Base-by-base conservation (phyloP, 2,888 invertebrate species). In the Ethmia dodecea region DNA sequence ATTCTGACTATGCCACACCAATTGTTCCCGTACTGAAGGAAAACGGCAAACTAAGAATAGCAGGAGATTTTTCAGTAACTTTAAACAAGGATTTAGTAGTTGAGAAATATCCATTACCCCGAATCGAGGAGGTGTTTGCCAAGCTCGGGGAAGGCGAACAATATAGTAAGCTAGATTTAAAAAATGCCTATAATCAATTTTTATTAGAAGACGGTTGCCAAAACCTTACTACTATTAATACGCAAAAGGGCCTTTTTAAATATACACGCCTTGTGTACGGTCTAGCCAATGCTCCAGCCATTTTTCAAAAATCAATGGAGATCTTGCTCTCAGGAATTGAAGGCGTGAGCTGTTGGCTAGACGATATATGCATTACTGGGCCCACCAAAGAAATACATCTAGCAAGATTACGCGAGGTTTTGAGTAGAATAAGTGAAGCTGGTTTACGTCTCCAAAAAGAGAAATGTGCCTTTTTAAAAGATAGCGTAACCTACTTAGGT, bases 301-400 rank as follows among this genome's bases (percentile, higher is more conserved):
- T 61, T 35, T 68, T 70, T 36, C 61, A 72, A 49, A 48, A 49
- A 37, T 35, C 56, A 1, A 67, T 70, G 55, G 53, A 59, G 36
- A 40, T 37, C 0, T 28, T 55, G 5, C 26, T 55, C 5, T 12
- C 35, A 13, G 51, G 42, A 1, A 36, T 57, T 16, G 47, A 51
- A 0, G 55, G 52, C 0, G 50, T 55, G 0, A 38, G 36, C 11
- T 11, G 20, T 2, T 55, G 50, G 48, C 31, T 52, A 1, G 55
- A 58, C 31, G 59, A 62, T 27, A 46, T 64, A 1, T 47, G 41
- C 25, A 12, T 44, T 1, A 51, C 48, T 1, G 49, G 33, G 0
- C 41, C 37, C 0, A 9, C 28, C 12, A 42, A 18, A 9, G 5
- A 11, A n/a, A 4, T 8, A 0, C 43, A 48, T 13, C 5, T 46